Conservation (phyloP, 2,797 vertebrate species). For the Catostomus latipinnis region DNA sequence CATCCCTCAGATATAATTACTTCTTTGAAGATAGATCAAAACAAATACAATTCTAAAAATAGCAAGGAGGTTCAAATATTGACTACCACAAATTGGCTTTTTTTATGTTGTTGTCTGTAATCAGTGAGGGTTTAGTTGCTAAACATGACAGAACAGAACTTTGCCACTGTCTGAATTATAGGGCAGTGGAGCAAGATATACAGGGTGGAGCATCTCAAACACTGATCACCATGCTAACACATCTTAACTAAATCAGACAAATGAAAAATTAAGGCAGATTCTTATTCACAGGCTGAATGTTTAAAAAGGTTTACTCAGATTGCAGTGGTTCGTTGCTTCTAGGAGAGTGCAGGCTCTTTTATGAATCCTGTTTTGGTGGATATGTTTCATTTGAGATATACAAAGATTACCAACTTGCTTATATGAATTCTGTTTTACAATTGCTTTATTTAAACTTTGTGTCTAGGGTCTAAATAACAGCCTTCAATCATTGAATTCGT, state of each 20-base stretch:
- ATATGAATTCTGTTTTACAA: conserved; percentile 1
- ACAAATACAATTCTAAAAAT: conserved; percentile 59
- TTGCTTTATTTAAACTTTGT: too few species aligned
- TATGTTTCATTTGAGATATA: conserved; percentile 26
- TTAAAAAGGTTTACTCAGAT: conserved; percentile 1
- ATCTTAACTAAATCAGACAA: conserved; percentile 36
- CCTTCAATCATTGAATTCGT: not conserved
- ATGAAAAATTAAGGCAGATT: conserved; percentile 49
- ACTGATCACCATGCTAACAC: conserved; percentile 41
- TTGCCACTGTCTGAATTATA: conserved; percentile 76
- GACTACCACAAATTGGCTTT: conserved; percentile 46
- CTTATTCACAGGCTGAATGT: conserved; percentile 8
- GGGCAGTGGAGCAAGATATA: conserved; percentile 72
- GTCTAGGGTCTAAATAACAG: not conserved
- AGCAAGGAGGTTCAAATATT: conserved; percentile 35
- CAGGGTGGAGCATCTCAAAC: conserved; percentile 62
- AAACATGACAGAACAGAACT: conserved; percentile 69
- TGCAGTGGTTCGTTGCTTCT: conserved; percentile 9
- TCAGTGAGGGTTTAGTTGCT: conserved; percentile 38
- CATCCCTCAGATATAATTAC: not conserved
- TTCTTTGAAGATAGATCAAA: not conserved
- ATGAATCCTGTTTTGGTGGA: conserved; percentile 8
- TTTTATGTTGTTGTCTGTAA: conserved; percentile 55
- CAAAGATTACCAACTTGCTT: conserved; percentile 22
- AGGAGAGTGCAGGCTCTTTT: conserved; percentile 5